Evolutionary conservation across 1,140 invertebrate genomes (phyloP).

Genomic region (Drosophila nasuta): DNA sequence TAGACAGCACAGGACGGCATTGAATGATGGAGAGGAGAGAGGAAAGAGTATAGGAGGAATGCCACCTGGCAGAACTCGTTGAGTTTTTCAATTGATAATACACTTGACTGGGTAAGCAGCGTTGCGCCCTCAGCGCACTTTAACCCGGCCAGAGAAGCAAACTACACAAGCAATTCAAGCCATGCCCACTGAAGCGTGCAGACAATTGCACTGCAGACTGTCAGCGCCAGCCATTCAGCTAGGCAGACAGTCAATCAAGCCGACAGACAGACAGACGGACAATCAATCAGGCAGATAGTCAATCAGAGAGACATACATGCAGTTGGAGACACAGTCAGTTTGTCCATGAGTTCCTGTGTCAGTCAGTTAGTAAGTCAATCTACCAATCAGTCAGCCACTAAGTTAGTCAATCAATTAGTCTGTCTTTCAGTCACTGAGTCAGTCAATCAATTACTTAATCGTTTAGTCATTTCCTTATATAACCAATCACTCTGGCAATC

Average conservation of each 20-base stretch:
- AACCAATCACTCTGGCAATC: no score
- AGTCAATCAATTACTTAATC: not conserved
- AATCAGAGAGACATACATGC: conserved; percentile 24
- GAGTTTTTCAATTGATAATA: conserved; percentile 79
- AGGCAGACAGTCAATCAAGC: conserved; percentile 29
- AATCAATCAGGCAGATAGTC: conserved; percentile 31
- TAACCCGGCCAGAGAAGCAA: conserved; percentile 25
- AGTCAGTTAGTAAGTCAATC: conserved; percentile 55
- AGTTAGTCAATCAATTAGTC: conserved; percentile 16
- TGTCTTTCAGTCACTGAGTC: conserved; percentile 16
- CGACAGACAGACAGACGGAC: conserved; percentile 22
- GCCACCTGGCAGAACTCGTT: conserved; percentile 68
- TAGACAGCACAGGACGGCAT: no score
- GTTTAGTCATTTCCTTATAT: no score
- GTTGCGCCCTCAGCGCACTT: conserved; percentile 13
- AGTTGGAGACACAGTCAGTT: not conserved
- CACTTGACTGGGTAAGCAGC: conserved; percentile 62
- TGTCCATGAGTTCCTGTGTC: conserved; percentile 14
- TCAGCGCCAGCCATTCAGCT: conserved; percentile 28
- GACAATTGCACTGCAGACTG: conserved; percentile 63
- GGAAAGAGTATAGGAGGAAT: conserved; percentile 47
- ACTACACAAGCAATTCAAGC: conserved; percentile 11
- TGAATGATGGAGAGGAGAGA: conserved; percentile 14
- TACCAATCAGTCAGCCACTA: conserved; percentile 24
- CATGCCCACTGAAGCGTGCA: conserved; percentile 61